Base-by-base conservation (phyloP, 2,113 vertebrate species). In the Rissa tridactyla region DNA sequence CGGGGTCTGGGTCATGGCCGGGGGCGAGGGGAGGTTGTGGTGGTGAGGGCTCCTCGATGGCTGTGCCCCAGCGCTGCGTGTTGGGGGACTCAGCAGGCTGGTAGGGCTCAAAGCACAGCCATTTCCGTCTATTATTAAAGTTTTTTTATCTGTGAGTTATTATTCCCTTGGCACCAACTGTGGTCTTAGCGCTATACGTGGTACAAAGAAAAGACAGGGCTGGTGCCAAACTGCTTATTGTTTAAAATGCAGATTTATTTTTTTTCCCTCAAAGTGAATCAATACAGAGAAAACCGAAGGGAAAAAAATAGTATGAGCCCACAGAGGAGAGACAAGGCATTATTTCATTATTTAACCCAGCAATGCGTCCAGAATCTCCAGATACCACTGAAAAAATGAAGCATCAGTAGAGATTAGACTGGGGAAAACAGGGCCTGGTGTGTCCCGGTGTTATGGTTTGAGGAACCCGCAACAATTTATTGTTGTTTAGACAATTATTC, bases 1-100 rank as follows among this genome's bases (percentile, higher is more conserved):
- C 7, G 1, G 34, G 3, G 23, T 5, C 40, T 30, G 42, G 11
- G 58, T 6, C 16, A 4, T 0, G 17, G 40, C 8, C 4, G 38
- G 27, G 11, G 25, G 11, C 8, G 17, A 46, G 47, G 38, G 36
- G 9, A 5, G 72, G 1, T 13, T n/a, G 8, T 17, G 40, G 26
- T 16, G 61, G 29, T 2, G 8, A 13, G 26, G 49, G 38, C 29
- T 58, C 22, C 64, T 34, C 2, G 0, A 5, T 40, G 12, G 3
- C 61, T 10, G 10, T 21, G 5, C 19, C 64, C 49, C 30, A 2
- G 29, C 23, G 25, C 44, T 40, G 65, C 38, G 44, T 30, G 79
- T 13, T 13, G 1, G 12, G 47, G 66, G 60, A 4, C 11, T 7
- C 4, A 1, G 47, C n/a, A 10, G 49, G 42, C 71, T 40, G 62